Base-by-base conservation (phyloP, 2,888 invertebrate genomes). In the Pandemis heparana region DNA sequence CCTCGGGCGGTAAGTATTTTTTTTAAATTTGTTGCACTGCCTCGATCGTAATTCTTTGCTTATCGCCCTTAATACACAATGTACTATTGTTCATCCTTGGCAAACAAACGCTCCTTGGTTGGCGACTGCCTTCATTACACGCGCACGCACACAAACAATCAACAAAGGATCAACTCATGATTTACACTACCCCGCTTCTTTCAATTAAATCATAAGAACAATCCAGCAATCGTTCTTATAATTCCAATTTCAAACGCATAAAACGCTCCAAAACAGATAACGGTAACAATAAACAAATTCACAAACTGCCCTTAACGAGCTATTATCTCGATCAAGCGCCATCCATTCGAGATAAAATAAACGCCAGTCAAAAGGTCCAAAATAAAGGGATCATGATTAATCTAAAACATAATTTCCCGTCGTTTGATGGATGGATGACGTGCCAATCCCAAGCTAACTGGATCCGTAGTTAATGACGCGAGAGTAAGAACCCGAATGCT, bases 351-450 rank as follows among this genome's bases (percentile, higher is more conserved):
- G 69, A 51, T 46, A 41, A 72, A 72, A 53, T 56, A 63, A 46
- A n/a, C 53, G 39, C 51, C 18, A 69, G 43, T 41, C 67, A 67
- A 72, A 71, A 56, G 64, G 65, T 59, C 61, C 79, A 80, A 81
- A 84, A 86, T 86, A 88, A 87, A 83, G 83, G 85, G 82, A 79
- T 80, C 82, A 85, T 85, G 90, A 91, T 89, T 92, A 91, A 92
- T 89, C 88, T 87, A 79, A 80, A 82, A 82, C 79, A 89, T 90
- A 92, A 92, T 92, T 89, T 90, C 90, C 88, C 82, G 72, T 75
- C 60, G 75, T 75, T 81, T 91, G 92, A 92, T 91, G 85, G 91
- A 92, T 90, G 88, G 81, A 81, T 87, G 87, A 79, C 83, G 87
- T 87, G 80, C 79, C 79, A 78, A 71, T 69, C 78, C 79, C 76